Evolutionary conservation across 2,797 vertebrate genomes (phyloP).

Genomic region (Vipera ursinii): DNA sequence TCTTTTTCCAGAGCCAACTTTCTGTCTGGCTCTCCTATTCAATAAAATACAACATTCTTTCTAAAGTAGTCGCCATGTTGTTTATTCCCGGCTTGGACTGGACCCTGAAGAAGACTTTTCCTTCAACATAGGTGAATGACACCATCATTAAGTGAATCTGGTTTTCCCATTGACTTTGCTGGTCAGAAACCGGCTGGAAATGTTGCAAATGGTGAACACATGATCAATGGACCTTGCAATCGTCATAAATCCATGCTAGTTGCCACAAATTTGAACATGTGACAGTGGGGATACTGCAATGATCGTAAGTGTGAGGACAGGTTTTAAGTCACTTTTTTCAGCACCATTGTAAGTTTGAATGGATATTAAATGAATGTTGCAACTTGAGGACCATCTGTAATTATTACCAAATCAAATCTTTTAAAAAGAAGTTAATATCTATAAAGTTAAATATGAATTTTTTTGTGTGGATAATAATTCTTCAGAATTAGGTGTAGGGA

Average conservation of each 20-base stretch:
- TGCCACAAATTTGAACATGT: not conserved
- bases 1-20: too few relatives aligned
- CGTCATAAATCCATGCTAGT: not conserved
- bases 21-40: too few relatives aligned
- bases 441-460: not conserved
- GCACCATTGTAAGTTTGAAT: not conserved
- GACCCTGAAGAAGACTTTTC: too few relatives aligned
- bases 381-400: not conserved
- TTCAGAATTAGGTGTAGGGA: not conserved
- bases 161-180: not conserved
- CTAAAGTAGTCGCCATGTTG: too few relatives aligned
- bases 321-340: not conserved
- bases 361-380: not conserved
- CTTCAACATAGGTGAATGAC: not conserved
- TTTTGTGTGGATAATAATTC: not conserved
- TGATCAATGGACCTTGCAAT: not conserved
- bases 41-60: too few relatives aligned
- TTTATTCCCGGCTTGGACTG: too few relatives aligned
- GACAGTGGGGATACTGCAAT: not conserved
- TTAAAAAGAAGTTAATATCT: not conserved
- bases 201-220: not conserved
- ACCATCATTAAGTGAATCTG: not conserved
- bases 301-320: not conserved
- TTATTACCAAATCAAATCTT: not conserved
- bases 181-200: not conserved